Evolutionary conservation across 2,113 vertebrate genomes (phyloP), one percentile per base, ranked within the genome.

Genomic region (human (Homo sapiens)): DNA sequence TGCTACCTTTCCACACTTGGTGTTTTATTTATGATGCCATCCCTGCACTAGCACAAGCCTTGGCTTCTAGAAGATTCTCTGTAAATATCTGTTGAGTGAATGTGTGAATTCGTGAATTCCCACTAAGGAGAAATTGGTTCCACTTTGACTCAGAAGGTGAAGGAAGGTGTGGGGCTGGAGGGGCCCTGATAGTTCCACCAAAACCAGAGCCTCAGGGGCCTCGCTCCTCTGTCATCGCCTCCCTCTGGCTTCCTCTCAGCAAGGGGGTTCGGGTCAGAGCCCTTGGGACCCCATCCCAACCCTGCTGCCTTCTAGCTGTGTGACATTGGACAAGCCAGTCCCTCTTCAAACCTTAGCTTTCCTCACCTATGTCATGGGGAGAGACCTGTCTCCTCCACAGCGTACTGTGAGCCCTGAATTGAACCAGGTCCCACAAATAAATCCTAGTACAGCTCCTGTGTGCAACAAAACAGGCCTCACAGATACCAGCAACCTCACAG

Each of bases 181-280:
- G 35, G 0, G 0, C 8, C 45, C 43, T 18, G n/a, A 13, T 55
- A 16, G 48, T 16, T 59, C 52, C 0, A 0, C 20, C n/a, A 45
- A 38, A 82, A 4, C 61, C 72, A 52, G 61, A 59, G 40, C 11
- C 50, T 8, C 13, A 0, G 25, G 64, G 3, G 0, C 12, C 22
- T 25, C 35, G 5, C 64, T 17, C 57, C 14, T 32, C 11, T 50
- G 48, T 75, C 8, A n/a, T 22, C 10, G 0, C 23, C 75, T 43
- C 20, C 38, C 13, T 35, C 17, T 6, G 4, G 4, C 45, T 18
- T 83, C 76, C 92, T 82, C 97, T 97, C 97, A 97, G 96, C 97
- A 95, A 96, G 94, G 96, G 95, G 94, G 64, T 98, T 75, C 27
- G 61, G 38, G 57, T 23, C n/a, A 11, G 4, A 92, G 40, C 5